These are phyloP conservation scores for Aurelia sp. DNA, from an alignment of 30 jellyfish, hydroid and myxozoan species.

Conservation along the genomic window DNA sequence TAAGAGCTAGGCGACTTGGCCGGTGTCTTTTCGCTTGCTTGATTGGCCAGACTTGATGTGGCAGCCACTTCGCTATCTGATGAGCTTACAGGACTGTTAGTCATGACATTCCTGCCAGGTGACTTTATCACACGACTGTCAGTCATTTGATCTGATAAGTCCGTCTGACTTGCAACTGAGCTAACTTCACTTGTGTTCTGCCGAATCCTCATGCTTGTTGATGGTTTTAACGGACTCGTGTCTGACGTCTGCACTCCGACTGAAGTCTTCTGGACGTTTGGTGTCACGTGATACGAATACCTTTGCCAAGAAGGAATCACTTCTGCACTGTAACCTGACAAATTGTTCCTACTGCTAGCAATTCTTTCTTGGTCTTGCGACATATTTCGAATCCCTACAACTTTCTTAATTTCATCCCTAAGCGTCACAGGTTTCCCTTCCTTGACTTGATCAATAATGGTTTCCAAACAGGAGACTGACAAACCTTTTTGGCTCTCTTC, in stretches of 20 bases:
- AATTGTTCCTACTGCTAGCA: not conserved
- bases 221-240: slow-evolving; percentile 16
- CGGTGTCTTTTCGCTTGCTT: not conserved
- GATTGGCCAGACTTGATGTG: not conserved
- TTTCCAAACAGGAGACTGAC: slow-evolving; percentile 17
- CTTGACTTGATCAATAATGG: slow-evolving; percentile 8
- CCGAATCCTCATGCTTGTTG: not conserved
- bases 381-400: not conserved
- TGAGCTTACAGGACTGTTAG: not conserved
- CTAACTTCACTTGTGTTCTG: not conserved
- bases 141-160: not conserved
- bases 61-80: not conserved
- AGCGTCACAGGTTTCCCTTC: not conserved
- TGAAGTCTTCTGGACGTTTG: slow-evolving; percentile 23
- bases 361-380: not conserved
- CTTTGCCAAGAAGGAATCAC: slow-evolving; percentile 1
- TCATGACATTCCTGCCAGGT: not conserved
- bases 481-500: not conserved
- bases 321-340: not conserved
- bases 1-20: slow-evolving; percentile 3
- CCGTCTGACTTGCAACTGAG: not conserved
- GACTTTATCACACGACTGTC: not conserved
- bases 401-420: slow-evolving; percentile 13
- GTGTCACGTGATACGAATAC: slow-evolving; percentile 13
- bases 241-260: slow-evolving; percentile 44